These are phyloP conservation scores for Orgyia antiqua DNA, from an alignment of 2,888 invertebrate genomes.

Conservation along the genomic window DNA sequence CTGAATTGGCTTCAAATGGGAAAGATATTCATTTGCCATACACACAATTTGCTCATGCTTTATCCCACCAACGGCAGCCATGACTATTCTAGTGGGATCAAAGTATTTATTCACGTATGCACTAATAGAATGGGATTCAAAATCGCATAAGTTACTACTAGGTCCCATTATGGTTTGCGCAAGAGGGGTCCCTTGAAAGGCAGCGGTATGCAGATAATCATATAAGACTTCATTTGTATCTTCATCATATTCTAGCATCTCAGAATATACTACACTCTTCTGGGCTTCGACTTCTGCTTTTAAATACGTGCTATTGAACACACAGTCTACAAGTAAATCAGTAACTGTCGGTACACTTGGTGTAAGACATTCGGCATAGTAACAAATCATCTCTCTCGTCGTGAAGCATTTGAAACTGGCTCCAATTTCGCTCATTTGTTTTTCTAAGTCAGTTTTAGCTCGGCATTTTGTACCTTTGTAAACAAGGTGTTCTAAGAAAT, in stretches of 20 bases:
- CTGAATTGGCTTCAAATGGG: constrained; percentile 77
- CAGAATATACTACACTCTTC: constrained; percentile 44
- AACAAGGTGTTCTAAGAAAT: constrained; percentile 62
- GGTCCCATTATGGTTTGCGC: constrained; percentile 77
- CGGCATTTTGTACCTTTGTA: constrained; percentile 83
- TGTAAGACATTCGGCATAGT: constrained; percentile 94
- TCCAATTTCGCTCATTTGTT: constrained; percentile 96
- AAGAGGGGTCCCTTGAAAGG: constrained; percentile 68
- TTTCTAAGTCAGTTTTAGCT: constrained; percentile 89
- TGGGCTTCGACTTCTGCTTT: constrained; percentile 46
- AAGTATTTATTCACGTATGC: constrained; percentile 90
- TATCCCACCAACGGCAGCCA: constrained; percentile 95
- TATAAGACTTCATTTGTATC: constrained; percentile 38
- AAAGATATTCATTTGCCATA: constrained; percentile 85
- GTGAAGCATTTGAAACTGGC: constrained; percentile 98
- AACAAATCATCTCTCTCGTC: constrained; percentile 96
- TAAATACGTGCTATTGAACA: constrained; percentile 85
- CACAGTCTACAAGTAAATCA: constrained; percentile 95
- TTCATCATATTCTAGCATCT: constrained; percentile 53
- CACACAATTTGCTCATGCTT: constrained; percentile 88
- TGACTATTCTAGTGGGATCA: constrained; percentile 91
- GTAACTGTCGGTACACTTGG: constrained; percentile 91
- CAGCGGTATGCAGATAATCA: constrained; percentile 66
- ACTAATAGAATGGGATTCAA: constrained; percentile 82
- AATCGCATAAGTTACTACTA: constrained; percentile 80